Conservation (phyloP, 2,797 vertebrate species). For the Lepidocolaptes lacrymiger region DNA sequence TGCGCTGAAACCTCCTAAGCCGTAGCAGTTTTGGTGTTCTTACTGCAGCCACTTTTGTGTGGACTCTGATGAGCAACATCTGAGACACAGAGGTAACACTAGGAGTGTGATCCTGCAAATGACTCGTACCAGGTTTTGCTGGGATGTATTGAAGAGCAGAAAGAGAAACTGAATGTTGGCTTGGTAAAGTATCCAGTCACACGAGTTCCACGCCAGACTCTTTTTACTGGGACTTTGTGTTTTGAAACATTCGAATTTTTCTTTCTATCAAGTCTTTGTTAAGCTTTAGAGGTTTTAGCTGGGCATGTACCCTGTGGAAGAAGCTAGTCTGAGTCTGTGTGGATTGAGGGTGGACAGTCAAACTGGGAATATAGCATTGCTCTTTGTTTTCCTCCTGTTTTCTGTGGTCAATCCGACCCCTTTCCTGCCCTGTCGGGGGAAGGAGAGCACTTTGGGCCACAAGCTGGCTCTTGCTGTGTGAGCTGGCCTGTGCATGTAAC, state of each 20-base stretch:
- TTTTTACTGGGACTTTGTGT: background rate
- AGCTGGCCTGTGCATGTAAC: background rate
- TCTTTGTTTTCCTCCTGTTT: background rate
- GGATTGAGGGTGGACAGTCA: background rate
- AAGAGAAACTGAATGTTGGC: background rate
- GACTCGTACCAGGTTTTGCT: background rate
- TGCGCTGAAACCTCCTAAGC: background rate
- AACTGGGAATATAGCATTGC: background rate
- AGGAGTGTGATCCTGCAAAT: background rate
- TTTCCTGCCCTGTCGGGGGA: background rate
- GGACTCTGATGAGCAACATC: background rate
- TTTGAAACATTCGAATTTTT: background rate
- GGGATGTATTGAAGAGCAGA: background rate
- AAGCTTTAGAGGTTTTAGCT: background rate
- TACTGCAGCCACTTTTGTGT: background rate
- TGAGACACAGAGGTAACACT: background rate
- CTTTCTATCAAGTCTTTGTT: background rate
- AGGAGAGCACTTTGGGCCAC: rapidly evolving
- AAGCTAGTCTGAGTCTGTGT: background rate
- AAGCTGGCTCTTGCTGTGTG: rapidly evolving
- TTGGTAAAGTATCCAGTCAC: background rate
- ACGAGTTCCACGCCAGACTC: rapidly evolving
- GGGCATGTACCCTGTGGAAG: rapidly evolving
- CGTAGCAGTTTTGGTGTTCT: background rate
- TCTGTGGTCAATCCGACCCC: background rate